Evolutionary conservation across 2,113 vertebrate genomes (phyloP).

Genomic region (Pterocles orientalis): DNA sequence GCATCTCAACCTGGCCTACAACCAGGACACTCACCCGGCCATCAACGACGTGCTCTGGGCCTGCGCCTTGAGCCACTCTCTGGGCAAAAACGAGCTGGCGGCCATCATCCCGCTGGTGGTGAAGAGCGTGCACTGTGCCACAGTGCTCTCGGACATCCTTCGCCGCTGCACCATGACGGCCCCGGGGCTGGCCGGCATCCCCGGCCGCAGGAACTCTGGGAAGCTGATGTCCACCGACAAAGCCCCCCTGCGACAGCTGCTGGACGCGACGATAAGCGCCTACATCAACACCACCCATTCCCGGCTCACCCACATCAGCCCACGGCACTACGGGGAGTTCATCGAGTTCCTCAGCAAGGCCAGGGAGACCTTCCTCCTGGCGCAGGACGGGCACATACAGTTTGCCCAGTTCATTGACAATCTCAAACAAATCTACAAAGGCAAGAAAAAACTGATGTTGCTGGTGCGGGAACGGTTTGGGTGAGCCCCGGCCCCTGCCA

Average conservation of each 20-base stretch:
- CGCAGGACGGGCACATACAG: constrained; percentile 96
- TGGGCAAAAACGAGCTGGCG: constrained; percentile 98
- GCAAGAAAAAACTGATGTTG: constrained; percentile 99
- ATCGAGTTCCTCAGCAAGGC: constrained; percentile 99
- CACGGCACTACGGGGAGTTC: constrained; percentile 97
- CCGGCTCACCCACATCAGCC: constrained; percentile 96
- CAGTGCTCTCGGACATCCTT: constrained; percentile 96
- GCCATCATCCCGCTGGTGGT: constrained; percentile 97
- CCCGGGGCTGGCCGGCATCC: constrained; percentile 92
- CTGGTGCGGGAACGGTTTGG: constrained; percentile 95
- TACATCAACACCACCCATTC: constrained; percentile 98
- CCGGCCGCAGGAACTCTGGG: constrained; percentile 94
- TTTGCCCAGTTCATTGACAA: constrained; percentile 99
- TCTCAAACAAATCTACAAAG: constrained; percentile 99
- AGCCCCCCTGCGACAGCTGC: constrained; percentile 92
- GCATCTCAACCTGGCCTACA: constrained; percentile 97
- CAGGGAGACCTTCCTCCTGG: constrained; percentile 93
- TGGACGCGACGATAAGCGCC: constrained; percentile 95
- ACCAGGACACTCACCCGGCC: constrained; percentile 98
- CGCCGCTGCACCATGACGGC: constrained; percentile 96
- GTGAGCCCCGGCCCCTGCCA: constrained; percentile 73
- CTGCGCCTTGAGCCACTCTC: constrained; percentile 95
- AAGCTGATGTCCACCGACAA: constrained; percentile 99
- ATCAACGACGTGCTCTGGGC: constrained; percentile 99
- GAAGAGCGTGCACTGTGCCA: constrained; percentile 97